phyloP scores from a whole-genome alignment of 2,888 invertebrate species.

The Drosophila mettleri region DNA sequence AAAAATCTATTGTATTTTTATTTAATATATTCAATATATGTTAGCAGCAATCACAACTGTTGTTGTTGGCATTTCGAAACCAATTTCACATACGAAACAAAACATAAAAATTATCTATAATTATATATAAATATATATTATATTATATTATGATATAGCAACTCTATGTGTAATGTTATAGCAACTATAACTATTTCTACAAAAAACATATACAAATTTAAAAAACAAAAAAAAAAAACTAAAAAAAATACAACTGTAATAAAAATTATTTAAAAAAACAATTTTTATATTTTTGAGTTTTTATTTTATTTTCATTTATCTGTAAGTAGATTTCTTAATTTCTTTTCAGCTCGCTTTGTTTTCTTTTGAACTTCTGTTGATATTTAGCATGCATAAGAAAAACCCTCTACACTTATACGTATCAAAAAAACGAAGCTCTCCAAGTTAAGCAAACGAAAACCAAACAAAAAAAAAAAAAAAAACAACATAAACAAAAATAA shows the following conservation, averaged over 20 bases:
- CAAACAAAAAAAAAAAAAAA: conserved; percentile 53
- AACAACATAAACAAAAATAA: conserved; percentile 60
- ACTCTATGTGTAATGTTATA: conserved; percentile 78
- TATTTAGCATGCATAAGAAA: conserved; percentile 38
- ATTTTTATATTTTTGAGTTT: conserved; percentile 32
- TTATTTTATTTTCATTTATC: conserved; percentile 15
- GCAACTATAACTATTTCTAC: conserved; percentile 77
- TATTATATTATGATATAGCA: conserved; percentile 53
- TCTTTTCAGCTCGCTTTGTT: conserved; percentile 42
- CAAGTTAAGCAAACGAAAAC: conserved; percentile 69
- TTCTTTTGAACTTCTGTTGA: conserved; percentile 23
- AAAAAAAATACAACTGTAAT: conserved; percentile 34
- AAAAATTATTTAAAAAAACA: conserved; percentile 39
- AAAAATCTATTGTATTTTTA: conserved; percentile 74
- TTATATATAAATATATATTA: conserved; percentile 43
- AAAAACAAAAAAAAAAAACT: conserved; percentile 37
- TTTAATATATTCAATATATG: conserved; percentile 47
- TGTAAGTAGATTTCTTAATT: conserved; percentile 10
- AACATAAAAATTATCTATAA: conserved; percentile 50
- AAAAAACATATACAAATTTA: conserved; percentile 50
- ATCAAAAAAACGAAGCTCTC: conserved; percentile 83
- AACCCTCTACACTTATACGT: conserved; percentile 76
- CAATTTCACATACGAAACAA: conserved; percentile 77
- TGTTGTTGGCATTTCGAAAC: conserved; percentile 79
- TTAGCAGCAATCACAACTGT: conserved; percentile 64